These are phyloP conservation scores for Prinia subflava DNA, from an alignment of 2,113 vertebrate genomes.

Conservation along the genomic window DNA sequence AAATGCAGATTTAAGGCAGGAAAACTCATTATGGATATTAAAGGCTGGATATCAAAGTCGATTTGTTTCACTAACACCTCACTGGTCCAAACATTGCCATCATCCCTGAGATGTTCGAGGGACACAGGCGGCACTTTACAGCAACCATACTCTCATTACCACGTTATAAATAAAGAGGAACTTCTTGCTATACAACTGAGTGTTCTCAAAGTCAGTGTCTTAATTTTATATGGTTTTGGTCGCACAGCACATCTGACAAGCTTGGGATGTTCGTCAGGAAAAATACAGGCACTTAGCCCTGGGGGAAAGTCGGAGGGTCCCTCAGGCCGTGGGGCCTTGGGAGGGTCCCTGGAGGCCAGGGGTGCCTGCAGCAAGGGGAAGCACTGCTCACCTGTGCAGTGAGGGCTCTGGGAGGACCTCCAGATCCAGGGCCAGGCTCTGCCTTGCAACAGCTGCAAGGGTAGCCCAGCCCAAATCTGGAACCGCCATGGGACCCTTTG, in stretches of 20 bases:
- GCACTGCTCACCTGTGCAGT: background rate
- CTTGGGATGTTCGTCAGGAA: fast-evolving
- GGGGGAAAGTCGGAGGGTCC: fast-evolving
- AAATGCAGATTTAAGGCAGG: background rate
- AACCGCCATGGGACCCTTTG: fast-evolving
- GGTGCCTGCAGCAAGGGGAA: background rate
- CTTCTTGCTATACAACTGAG: background rate
- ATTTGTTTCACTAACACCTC: background rate
- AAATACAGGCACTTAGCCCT: background rate
- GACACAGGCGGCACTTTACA: background rate
- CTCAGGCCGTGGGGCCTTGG: background rate
- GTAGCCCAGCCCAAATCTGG: background rate
- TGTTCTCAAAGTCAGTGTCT: background rate
- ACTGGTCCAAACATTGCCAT: background rate
- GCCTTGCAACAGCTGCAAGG: background rate
- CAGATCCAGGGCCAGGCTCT: background rate
- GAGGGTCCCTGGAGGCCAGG: no score
- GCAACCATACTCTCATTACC: background rate
- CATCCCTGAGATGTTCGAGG: background rate
- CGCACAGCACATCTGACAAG: background rate
- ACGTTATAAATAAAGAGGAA: background rate
- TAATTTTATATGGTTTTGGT: background rate
- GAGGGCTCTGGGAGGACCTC: background rate
- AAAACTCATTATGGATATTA: background rate
- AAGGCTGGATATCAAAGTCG: background rate